Evolutionary conservation across 2,113 vertebrate species (phyloP).

Genomic region (Sorex fumeus): DNA sequence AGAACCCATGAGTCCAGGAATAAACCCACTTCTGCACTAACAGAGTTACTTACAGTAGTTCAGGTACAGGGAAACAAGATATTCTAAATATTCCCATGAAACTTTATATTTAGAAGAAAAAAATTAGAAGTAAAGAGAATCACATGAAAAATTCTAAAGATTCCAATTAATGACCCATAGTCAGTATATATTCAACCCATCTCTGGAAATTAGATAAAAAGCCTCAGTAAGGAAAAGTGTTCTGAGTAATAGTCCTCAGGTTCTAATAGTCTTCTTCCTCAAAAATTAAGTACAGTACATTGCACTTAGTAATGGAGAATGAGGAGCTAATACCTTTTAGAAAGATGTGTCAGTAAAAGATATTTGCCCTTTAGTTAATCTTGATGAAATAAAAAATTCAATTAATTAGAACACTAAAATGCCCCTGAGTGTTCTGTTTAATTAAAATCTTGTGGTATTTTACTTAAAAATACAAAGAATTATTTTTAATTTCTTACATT

Average conservation of each 20-base stretch:
- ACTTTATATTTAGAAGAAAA: conserved; percentile 39
- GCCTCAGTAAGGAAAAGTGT: not conserved
- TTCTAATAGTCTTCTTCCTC: not conserved
- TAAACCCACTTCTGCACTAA: too few relatives aligned
- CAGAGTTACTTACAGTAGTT: not conserved
- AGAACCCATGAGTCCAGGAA: too few relatives aligned
- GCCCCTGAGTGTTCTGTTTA: not conserved
- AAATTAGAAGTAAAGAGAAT: not conserved
- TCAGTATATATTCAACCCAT: not conserved
- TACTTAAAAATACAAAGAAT: conserved; percentile 16
- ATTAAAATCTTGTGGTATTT: conserved; percentile 27
- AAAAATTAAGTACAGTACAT: not conserved
- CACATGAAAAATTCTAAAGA: conserved; percentile 43
- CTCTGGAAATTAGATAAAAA: not conserved
- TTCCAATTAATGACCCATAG: not conserved
- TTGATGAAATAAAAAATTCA: conserved; percentile 33
- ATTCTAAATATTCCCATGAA: not conserved
- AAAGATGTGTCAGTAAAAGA: not conserved
- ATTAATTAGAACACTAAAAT: not conserved
- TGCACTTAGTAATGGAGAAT: not conserved
- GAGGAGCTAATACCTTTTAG: not conserved
- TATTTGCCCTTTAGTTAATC: not conserved
- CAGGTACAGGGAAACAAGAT: not conserved
- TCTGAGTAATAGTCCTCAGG: not conserved
- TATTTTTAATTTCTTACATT: conserved; percentile 51